phyloP scores from a whole-genome alignment of 2,888 invertebrate species.

The Pachymerium ferrugineum region DNA sequence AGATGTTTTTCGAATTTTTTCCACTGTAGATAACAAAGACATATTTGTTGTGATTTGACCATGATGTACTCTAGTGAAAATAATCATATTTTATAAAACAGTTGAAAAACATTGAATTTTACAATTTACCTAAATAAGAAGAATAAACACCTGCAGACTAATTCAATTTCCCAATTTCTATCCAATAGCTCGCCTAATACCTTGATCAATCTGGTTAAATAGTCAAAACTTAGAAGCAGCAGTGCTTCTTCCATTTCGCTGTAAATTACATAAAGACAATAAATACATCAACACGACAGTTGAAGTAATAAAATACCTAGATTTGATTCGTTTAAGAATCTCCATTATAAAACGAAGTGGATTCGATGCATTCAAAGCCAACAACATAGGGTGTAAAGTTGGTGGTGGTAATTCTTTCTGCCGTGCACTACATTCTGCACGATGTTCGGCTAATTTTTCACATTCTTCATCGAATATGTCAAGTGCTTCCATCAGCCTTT shows the following conservation, averaged over 20 bases:
- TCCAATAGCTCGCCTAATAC: constrained; percentile 63
- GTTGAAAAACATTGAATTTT: background rate
- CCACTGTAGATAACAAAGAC: constrained; percentile 60
- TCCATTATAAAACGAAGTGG: constrained; percentile 75
- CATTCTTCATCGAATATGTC: constrained; percentile 64
- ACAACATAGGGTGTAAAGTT: constrained; percentile 71
- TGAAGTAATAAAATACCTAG: constrained; percentile 57
- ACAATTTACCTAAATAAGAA: constrained; percentile 51
- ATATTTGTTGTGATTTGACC: constrained; percentile 57
- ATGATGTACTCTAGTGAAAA: constrained; percentile 48
- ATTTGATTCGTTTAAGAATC: constrained; percentile 68
- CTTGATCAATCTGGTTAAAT: constrained; percentile 70
- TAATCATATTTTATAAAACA: background rate
- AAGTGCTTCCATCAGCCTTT: constrained; percentile 84
- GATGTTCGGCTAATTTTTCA: constrained; percentile 56
- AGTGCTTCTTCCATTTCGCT: constrained; percentile 89
- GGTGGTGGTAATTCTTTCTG: constrained; percentile 51
- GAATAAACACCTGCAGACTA: constrained; percentile 67
- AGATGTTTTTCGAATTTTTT: constrained; percentile 59
- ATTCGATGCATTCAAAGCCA: constrained; percentile 66
- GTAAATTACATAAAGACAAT: background rate
- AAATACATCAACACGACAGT: background rate
- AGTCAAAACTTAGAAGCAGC: constrained; percentile 73
- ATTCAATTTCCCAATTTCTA: constrained; percentile 65
- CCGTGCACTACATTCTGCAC: constrained; percentile 46